A percentile compares a stretch with the other conserved stretches of the same genome.
These are phyloP conservation scores for Leptopilina drosophilae DNA, from an alignment of 2,888 invertebrate species.

Conservation along the genomic window DNA sequence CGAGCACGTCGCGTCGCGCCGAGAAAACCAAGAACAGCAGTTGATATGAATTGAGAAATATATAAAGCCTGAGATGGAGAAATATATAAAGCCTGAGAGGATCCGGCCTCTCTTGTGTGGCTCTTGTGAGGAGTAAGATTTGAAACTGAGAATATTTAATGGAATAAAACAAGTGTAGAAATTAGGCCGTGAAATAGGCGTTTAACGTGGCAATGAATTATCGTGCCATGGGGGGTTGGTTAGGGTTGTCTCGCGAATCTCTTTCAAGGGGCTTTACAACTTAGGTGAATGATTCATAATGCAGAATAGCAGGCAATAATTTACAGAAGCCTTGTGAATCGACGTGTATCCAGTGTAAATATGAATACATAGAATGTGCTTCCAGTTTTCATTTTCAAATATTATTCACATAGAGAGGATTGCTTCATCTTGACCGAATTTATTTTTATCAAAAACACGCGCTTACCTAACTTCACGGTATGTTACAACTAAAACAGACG, in stretches of 20 bases:
- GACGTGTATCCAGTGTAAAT: constrained; percentile 47
- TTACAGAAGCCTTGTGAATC: constrained; percentile 52
- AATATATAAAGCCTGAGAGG: too few species aligned
- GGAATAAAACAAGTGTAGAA: constrained; percentile 59
- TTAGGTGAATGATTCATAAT: constrained; percentile 52
- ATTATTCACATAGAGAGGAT: constrained; percentile 36
- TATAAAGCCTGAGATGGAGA: constrained; percentile 3
- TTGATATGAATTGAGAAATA: constrained; percentile 21
- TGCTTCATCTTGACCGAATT: constrained; percentile 60
- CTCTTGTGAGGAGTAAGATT: neutral
- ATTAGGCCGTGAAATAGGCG: constrained; percentile 65
- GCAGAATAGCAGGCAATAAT: constrained; percentile 47
- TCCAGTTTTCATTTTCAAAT: constrained; percentile 42
- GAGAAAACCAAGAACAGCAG: constrained; percentile 3
- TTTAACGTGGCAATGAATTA: constrained; percentile 65
- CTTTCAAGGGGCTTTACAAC: constrained; percentile 21
- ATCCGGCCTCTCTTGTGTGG: too few species aligned
- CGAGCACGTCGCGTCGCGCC: neutral
- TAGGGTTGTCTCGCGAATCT: constrained; percentile 34
- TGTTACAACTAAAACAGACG: constrained; percentile 66
- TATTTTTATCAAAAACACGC: constrained; percentile 61
- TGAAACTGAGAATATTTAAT: constrained; percentile 22
- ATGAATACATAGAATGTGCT: neutral
- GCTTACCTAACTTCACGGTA: constrained; percentile 63
- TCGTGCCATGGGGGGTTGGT: constrained; percentile 50